Conservation (phyloP, 92 coral and sea anemone species). For the Epizoanthus scotinus region DNA sequence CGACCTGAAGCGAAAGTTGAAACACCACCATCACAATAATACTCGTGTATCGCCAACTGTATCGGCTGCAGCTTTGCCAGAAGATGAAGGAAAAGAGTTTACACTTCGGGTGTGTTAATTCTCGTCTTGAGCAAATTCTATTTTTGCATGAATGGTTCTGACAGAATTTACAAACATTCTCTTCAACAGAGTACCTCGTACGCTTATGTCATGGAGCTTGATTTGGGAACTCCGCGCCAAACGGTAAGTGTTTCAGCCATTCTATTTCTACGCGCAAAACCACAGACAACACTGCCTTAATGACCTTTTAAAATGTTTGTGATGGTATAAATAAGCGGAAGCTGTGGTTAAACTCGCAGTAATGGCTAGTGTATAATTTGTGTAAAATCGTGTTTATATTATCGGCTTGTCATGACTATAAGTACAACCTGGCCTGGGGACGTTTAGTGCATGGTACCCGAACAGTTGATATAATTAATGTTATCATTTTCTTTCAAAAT, state of each 20-base stretch:
- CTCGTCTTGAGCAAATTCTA: conserved; percentile 4
- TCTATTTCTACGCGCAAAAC: neutral
- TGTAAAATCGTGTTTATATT: neutral
- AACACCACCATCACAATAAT: conserved; percentile 66
- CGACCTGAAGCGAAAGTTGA: conserved; percentile 74
- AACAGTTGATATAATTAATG: neutral
- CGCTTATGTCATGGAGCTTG: conserved; percentile 91
- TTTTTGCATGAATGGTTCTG: conserved; percentile 12
- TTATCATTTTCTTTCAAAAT: neutral
- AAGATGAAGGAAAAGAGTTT: conserved; percentile 80
- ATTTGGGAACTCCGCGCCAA: conserved; percentile 87
- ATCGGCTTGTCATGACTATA: conserved; percentile 2
- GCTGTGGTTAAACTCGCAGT: neutral
- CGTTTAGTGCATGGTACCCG: conserved; percentile 14
- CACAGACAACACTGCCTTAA: neutral
- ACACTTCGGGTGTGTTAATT: conserved; percentile 65
- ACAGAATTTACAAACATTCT: conserved; percentile 6
- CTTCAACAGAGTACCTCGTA: conserved; percentile 82
- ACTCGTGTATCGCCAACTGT: conserved; percentile 31
- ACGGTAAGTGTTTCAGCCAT: conserved; percentile 59
- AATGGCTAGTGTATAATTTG: neutral
- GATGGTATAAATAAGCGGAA: neutral
- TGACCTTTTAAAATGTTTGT: neutral
- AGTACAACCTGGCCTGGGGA: no score
- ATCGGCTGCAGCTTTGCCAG: conserved; percentile 21